These are phyloP conservation scores for Plagodis pulveraria DNA, from an alignment of 2,888 invertebrate genomes.

Conservation along the genomic window DNA sequence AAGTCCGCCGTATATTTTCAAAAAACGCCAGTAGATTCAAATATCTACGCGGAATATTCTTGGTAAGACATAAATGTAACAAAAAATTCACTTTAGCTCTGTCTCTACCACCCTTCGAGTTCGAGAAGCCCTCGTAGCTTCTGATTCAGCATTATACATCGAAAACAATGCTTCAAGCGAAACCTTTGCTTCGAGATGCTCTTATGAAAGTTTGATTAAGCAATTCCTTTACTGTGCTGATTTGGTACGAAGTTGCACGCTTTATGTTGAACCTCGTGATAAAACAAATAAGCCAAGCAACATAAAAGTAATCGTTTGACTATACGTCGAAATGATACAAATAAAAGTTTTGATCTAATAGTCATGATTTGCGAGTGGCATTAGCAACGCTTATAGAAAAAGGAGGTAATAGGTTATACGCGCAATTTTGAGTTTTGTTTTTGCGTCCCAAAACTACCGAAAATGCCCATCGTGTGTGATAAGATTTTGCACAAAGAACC, in stretches of 20 bases:
- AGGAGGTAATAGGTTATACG: no score
- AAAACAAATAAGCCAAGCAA: no score
- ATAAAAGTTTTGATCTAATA: no score
- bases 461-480: no score
- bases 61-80: conserved; percentile 33
- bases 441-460: no score
- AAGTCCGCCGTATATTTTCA: background rate
- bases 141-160: conserved; percentile 60
- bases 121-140: conserved; percentile 43
- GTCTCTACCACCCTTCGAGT: conserved; percentile 40
- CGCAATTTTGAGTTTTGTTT: no score
- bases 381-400: no score
- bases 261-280: conserved; percentile 3
- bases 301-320: no score
- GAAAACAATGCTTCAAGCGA: conserved; percentile 56
- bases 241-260: conserved; percentile 28
- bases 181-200: conserved; percentile 50
- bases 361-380: no score
- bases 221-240: conserved; percentile 46
- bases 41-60: conserved; percentile 20
- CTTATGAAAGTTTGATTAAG: conserved; percentile 56
- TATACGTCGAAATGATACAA: no score
- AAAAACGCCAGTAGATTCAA: conserved; percentile 4
- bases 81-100: conserved; percentile 26
- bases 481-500: no score